Conservation (phyloP, 2,797 vertebrate genomes). For the Aulostomus chinensis region DNA sequence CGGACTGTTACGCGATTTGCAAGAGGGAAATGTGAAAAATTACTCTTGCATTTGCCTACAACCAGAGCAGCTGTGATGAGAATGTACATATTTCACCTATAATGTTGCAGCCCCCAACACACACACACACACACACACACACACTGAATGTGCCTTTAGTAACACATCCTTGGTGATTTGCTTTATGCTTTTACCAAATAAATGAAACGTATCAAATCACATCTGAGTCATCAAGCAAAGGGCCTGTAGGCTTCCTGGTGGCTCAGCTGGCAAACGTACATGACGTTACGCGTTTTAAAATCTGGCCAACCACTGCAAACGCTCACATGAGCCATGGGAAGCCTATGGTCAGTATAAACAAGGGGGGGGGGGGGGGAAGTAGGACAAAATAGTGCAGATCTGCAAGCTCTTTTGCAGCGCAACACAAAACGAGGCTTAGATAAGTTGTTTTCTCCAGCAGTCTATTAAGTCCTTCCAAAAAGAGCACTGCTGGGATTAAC, state of each 20-base stretch:
- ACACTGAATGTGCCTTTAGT: background rate
- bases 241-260: conserved; percentile 47
- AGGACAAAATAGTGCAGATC: conserved; percentile 27
- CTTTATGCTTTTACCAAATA: conserved; percentile 13
- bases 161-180: conserved; percentile 6
- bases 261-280: conserved; percentile 53
- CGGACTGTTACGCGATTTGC: no score
- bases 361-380: no score
- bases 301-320: conserved; percentile 31
- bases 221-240: conserved; percentile 46
- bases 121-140: no score
- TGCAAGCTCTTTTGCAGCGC: conserved; percentile 11
- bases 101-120: background rate
- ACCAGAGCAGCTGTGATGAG: conserved; percentile 4
- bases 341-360: conserved; percentile 20
- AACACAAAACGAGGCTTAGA: conserved; percentile 9
- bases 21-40: no score
- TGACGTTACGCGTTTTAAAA: conserved; percentile 35
- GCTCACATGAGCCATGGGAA: conserved; percentile 9
- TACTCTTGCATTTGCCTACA: no score
- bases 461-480: conserved; percentile 5
- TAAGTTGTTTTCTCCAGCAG: conserved; percentile 9
- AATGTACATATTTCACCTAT: conserved; percentile 5
- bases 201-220: conserved; percentile 39
- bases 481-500: conserved; percentile 13